Conservation (phyloP, 2,797 vertebrate species). For the Poecilia gillii region DNA sequence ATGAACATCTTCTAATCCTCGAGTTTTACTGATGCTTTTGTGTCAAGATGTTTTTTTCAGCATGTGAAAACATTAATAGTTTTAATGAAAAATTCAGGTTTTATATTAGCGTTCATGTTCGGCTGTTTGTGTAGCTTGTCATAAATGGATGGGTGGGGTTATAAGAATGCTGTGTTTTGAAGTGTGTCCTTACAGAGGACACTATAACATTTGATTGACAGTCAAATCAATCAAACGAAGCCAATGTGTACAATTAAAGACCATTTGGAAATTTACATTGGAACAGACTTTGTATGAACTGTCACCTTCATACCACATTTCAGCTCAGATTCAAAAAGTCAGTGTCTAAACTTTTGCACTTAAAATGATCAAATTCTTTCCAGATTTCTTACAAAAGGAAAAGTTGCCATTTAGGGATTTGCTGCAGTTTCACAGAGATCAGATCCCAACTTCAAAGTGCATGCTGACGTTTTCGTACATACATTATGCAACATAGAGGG, state of each 20-base stretch:
- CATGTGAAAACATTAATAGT: too few relatives aligned
- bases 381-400: neutral
- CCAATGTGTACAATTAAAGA: neutral
- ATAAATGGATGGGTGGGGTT: neutral
- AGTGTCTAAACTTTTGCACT: neutral
- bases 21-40: too few relatives aligned
- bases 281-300: neutral
- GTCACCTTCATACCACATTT: neutral
- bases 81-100: neutral
- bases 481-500: too few relatives aligned
- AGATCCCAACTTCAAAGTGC: too few relatives aligned
- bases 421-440: neutral
- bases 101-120: neutral
- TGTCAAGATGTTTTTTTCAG: too few relatives aligned
- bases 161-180: neutral
- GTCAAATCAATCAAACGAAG: neutral
- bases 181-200: neutral
- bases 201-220: neutral
- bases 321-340: neutral
- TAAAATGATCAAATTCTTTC: neutral
- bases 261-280: neutral
- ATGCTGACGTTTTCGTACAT: too few relatives aligned
- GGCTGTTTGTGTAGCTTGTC: neutral
- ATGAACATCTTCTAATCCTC: too few relatives aligned
- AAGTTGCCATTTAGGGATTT: neutral